These are phyloP conservation scores for Allygus modestus DNA, from an alignment of 2,888 invertebrate species.

Conservation along the genomic window DNA sequence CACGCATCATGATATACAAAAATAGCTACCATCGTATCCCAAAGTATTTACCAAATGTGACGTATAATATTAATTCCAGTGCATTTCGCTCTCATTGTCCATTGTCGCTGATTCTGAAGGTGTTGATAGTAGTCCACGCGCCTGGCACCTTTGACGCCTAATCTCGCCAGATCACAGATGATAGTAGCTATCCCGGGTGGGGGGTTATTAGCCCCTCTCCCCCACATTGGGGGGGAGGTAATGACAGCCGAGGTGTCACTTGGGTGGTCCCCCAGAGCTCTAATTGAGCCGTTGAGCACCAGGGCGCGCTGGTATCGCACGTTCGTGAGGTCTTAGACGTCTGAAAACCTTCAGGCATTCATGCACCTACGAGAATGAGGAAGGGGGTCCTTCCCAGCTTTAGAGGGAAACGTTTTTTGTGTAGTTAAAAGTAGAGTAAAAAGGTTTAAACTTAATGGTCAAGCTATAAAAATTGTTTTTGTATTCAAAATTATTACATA, in stretches of 20 bases:
- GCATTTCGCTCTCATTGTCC: too few relatives aligned
- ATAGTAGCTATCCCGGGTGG: neutral
- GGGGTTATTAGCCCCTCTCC: conserved; percentile 21
- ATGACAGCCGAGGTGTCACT: conserved; percentile 39
- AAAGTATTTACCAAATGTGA: too few relatives aligned
- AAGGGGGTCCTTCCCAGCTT: too few relatives aligned
- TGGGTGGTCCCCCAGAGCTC: conserved; percentile 35
- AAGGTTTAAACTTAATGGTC: too few relatives aligned
- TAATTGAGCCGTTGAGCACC: conserved; percentile 33
- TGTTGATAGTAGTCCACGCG: neutral
- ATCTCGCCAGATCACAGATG: neutral
- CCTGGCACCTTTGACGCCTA: neutral
- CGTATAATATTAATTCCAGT: too few relatives aligned
- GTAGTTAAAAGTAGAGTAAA: too few relatives aligned
- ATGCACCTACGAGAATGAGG: neutral
- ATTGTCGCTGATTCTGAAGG: neutral
- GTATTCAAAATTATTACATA: too few relatives aligned
- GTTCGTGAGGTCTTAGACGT: neutral
- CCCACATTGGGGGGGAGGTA: neutral
- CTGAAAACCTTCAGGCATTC: neutral
- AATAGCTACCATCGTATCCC: too few relatives aligned
- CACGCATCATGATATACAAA: too few relatives aligned
- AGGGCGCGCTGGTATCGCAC: conserved; percentile 14
- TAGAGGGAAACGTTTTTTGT: too few relatives aligned
- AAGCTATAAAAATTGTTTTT: too few relatives aligned